These are phyloP conservation scores for Perca fluviatilis DNA, from an alignment of 2,113 vertebrate genomes.

Conservation along the genomic window DNA sequence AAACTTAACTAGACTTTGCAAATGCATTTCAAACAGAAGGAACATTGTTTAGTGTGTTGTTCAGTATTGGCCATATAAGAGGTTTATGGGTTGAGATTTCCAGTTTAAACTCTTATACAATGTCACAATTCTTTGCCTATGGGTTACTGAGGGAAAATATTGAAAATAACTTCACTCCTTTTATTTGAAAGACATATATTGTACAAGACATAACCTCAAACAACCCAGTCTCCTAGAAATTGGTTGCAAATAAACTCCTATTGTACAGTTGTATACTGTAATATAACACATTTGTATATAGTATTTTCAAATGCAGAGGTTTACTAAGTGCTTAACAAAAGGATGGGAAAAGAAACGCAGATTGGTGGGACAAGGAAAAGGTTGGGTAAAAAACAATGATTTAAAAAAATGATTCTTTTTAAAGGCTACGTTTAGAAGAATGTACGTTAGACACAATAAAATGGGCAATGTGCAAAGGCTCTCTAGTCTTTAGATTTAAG, in stretches of 20 bases:
- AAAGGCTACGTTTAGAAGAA: background rate
- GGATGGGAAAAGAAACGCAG: background rate
- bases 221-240: background rate
- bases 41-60: conserved; percentile 15
- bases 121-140: conserved; percentile 2
- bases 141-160: background rate
- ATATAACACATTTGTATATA: background rate
- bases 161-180: background rate
- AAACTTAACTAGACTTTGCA: background rate
- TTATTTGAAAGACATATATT: background rate
- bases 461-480: background rate
- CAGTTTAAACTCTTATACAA: conserved; percentile 26
- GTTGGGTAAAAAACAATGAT: too few relatives aligned
- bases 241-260: background rate
- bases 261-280: background rate
- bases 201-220: background rate
- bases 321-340: background rate
- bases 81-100: conserved; percentile 23
- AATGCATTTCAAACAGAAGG: conserved; percentile 24
- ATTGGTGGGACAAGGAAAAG: background rate
- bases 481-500: background rate
- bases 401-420: background rate
- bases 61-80: conserved; percentile 5
- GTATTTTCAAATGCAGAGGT: background rate
- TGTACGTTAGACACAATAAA: background rate